Evolutionary conservation across 2,113 vertebrate genomes (phyloP), one percentile per base, ranked within the genome.

Genomic region (Mormoops blainvillei): DNA sequence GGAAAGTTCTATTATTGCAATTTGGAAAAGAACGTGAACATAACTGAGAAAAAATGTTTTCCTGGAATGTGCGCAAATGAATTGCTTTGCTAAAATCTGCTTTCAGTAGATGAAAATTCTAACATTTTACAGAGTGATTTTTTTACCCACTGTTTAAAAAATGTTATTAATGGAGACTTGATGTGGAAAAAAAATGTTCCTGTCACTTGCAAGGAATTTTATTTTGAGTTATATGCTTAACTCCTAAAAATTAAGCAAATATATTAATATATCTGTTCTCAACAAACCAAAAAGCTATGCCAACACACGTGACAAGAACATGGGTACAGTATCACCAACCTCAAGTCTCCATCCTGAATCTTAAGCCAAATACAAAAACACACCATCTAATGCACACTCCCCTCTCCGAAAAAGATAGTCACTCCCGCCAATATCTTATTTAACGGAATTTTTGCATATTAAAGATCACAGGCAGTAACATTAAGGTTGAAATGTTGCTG

Each of bases 1-100:
- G 84, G 73, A 96, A 98, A 89, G 76, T 78, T 89, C 82, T 91
- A 91, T 97, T 98, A 97, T 97, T 91, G 96, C 61, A 86, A 96
- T 94, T 96, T 97, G 97, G 95, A 96, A 98, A 95, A 96, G 94
- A 95, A 97, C 20, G 0, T 12, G 48, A 92, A 96, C 80, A 68
- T 28, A 96, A 95, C 83, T 96, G 95, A 83, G 87, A 97, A 95
- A 56, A 94, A 89, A 41, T 19, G 78, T 0, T 2, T 96, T 90
- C 94, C 93, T 90, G 86, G 73, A 90, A 97, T 43, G 19, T 96
- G 92, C 67, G 97, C 98, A 94, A 93, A 78, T 74, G 13, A 92
- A 56, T 70, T 95, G 96, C 94, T 94, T 93, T 97, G 93, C 73
- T 95, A 83, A 19, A 94, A 95, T 89, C 80, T 61, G 33, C 73